phyloP scores from a whole-genome alignment of 2,797 vertebrate species.

The Smutsia gigantea region DNA sequence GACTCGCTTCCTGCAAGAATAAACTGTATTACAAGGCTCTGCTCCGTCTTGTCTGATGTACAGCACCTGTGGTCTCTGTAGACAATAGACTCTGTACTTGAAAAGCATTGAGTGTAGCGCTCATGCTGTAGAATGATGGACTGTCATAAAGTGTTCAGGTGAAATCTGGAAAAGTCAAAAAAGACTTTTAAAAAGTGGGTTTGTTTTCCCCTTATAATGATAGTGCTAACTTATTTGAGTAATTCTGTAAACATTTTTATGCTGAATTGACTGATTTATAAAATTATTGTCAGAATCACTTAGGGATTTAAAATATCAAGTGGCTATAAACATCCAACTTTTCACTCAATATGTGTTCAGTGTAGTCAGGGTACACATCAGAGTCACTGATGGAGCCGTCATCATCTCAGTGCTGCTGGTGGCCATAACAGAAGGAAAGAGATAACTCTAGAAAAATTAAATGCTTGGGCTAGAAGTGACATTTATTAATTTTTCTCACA shows the following conservation, averaged over 20 bases:
- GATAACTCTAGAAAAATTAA: not conserved
- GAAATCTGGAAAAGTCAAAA: slow-evolving; percentile 29
- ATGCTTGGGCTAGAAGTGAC: not conserved
- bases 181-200: not conserved
- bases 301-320: not conserved
- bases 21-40: slow-evolving; percentile 62
- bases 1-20: slow-evolving; percentile 69
- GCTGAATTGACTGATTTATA: not conserved
- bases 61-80: slow-evolving; percentile 57
- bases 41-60: slow-evolving; percentile 53
- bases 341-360: not conserved
- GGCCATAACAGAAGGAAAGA: not conserved
- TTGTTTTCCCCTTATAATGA: not conserved
- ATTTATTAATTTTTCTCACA: slow-evolving; percentile 7
- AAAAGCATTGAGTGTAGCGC: slow-evolving; percentile 59
- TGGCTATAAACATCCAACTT: not conserved
- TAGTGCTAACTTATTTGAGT: not conserved
- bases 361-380: not conserved
- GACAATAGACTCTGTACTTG: slow-evolving; percentile 58
- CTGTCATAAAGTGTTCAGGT: not conserved
- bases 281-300: not conserved
- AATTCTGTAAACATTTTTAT: slow-evolving; percentile 37
- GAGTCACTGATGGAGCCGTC: not conserved
- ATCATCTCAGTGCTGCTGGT: not conserved
- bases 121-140: not conserved